Conservation (phyloP, 1,140 invertebrate species). For the Mya arenaria region DNA sequence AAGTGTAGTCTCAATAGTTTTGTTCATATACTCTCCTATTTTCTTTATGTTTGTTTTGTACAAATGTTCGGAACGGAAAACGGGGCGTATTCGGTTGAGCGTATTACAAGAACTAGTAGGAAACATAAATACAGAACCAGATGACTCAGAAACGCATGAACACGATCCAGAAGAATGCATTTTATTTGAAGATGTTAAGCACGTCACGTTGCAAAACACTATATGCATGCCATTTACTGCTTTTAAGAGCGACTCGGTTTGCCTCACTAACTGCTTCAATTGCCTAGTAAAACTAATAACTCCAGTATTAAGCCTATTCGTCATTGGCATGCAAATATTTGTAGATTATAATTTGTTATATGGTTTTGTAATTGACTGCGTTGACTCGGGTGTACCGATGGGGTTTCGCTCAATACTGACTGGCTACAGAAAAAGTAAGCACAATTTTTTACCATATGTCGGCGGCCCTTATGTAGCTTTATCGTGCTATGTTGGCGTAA, state of each 20-base stretch:
- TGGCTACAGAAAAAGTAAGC: neutral
- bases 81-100: neutral
- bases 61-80: neutral
- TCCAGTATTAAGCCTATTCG: neutral
- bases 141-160: neutral
- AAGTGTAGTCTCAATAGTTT: conserved; percentile 25
- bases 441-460: neutral
- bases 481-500: neutral
- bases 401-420: neutral
- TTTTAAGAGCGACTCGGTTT: too few relatives aligned
- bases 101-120: neutral
- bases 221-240: neutral
- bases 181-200: neutral
- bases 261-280: neutral
- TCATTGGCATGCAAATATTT: neutral
- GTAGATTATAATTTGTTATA: neutral
- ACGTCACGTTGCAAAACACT: neutral
- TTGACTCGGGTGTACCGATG: neutral
- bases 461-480: neutral
- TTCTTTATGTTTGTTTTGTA: conserved; percentile 26
- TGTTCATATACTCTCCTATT: conserved; percentile 38
- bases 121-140: neutral
- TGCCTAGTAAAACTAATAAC: neutral
- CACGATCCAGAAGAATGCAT: neutral
- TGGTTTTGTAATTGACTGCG: neutral